Conservation (phyloP, 2,797 vertebrate genomes). For the Sylvilagus floridanus region DNA sequence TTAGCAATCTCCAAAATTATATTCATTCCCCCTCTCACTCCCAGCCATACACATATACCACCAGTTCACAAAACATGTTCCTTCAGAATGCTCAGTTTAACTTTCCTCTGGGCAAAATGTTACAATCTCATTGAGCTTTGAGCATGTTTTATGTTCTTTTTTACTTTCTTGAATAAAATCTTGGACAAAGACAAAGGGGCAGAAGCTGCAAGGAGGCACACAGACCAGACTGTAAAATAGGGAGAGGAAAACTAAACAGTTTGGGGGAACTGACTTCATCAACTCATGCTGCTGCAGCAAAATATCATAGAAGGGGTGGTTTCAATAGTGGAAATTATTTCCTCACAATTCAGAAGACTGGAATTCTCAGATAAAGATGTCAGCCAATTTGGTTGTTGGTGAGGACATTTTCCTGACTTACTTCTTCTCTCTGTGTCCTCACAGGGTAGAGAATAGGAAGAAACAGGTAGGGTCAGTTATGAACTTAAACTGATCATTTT, state of each 20-base stretch:
- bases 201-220: background rate
- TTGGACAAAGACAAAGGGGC: conserved; percentile 65
- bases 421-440: background rate
- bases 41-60: background rate
- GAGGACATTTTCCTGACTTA: background rate
- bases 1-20: conserved; percentile 38
- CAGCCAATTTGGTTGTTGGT: background rate
- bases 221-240: background rate
- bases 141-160: conserved; percentile 65
- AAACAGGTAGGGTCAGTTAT: too few relatives aligned
- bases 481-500: too few relatives aligned
- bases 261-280: background rate
- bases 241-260: background rate
- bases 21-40: background rate
- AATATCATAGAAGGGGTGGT: background rate
- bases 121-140: conserved; percentile 36
- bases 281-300: background rate
- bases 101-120: conserved; percentile 68
- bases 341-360: background rate
- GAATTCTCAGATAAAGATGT: background rate
- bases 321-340: background rate
- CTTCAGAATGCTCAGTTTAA: conserved; percentile 66
- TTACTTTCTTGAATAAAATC: conserved; percentile 75
- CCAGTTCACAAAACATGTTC: conserved; percentile 44
- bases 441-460: background rate